A percentile compares a stretch with the other conserved stretches of the same genome.
phyloP scores from a whole-genome alignment of 2,797 vertebrate species.

The Tenualosa ilisha region DNA sequence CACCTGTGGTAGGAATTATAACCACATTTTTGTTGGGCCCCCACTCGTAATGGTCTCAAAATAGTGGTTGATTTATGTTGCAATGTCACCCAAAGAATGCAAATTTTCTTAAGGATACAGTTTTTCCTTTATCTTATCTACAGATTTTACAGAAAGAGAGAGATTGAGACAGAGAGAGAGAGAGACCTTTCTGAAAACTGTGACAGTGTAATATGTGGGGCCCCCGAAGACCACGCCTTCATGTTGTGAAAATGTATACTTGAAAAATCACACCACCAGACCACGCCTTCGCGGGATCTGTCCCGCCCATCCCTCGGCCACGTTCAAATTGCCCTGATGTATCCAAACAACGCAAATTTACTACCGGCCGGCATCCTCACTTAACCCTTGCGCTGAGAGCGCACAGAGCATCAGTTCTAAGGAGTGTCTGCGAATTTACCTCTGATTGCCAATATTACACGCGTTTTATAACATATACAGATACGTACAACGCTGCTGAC shows the following conservation, averaged over 20 bases:
- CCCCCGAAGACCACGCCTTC: constrained; percentile 55
- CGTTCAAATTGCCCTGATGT: constrained; percentile 72
- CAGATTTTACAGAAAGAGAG: background rate
- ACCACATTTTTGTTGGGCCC: constrained; percentile 11
- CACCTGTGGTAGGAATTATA: constrained; percentile 15
- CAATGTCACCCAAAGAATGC: background rate
- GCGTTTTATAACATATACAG: background rate
- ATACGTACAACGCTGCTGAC: background rate
- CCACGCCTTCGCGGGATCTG: constrained; percentile 42
- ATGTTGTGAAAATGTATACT: constrained; percentile 54
- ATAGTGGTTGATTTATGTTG: constrained; percentile 10
- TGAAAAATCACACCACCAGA: constrained; percentile 77
- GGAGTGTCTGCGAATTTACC: background rate
- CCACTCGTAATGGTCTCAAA: background rate
- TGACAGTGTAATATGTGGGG: constrained; percentile 20
- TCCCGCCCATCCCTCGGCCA: constrained; percentile 65
- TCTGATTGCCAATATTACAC: background rate
- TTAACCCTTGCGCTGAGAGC: background rate
- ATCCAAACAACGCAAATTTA: constrained; percentile 62
- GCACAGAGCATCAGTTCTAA: background rate
- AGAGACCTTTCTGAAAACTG: background rate
- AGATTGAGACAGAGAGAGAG: background rate
- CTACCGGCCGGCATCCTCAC: background rate
- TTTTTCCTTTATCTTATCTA: background rate
- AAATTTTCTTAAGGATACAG: background rate